phyloP scores from a whole-genome alignment of 2,113 vertebrate genomes.

The Xyrauchen texanus region DNA sequence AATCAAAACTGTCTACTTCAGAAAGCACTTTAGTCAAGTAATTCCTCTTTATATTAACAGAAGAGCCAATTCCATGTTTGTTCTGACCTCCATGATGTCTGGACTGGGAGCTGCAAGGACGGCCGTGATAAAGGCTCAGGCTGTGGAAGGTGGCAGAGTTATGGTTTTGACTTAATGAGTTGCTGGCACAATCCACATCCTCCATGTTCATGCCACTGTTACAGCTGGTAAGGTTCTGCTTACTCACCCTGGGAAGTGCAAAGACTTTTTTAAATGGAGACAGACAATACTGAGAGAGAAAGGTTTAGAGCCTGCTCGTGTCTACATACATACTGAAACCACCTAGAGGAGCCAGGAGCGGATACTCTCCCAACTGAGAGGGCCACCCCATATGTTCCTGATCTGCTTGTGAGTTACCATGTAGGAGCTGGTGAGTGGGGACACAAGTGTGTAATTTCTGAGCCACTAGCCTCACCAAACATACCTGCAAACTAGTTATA shows the following conservation, averaged over 20 bases:
- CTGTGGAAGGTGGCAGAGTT: constrained; percentile 82
- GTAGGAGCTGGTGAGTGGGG: constrained; percentile 93
- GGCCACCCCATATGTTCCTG: constrained; percentile 83
- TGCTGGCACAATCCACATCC: constrained; percentile 77
- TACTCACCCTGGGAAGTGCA: constrained; percentile 79
- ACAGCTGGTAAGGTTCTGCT: constrained; percentile 87
- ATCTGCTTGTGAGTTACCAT: constrained; percentile 89
- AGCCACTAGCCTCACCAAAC: too few species aligned
- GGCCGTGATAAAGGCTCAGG: constrained; percentile 77
- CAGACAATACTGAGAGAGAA: not conserved
- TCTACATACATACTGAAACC: constrained; percentile 82
- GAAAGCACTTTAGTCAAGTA: too few species aligned
- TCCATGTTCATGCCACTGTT: constrained; percentile 81
- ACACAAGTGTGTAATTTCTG: constrained; percentile 68
- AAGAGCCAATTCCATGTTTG: too few species aligned
- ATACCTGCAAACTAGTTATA: too few species aligned
- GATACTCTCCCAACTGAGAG: constrained; percentile 84
- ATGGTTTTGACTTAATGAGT: constrained; percentile 71
- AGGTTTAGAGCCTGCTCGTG: too few species aligned
- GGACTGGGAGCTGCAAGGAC: constrained; percentile 74
- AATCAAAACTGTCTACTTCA: too few species aligned
- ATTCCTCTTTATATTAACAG: too few species aligned
- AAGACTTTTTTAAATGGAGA: not conserved
- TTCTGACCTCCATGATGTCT: constrained; percentile 75
- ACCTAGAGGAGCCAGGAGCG: constrained; percentile 90